These are phyloP conservation scores for Drosophila nigromelanica DNA, from an alignment of 1,140 invertebrate species.

Conservation along the genomic window DNA sequence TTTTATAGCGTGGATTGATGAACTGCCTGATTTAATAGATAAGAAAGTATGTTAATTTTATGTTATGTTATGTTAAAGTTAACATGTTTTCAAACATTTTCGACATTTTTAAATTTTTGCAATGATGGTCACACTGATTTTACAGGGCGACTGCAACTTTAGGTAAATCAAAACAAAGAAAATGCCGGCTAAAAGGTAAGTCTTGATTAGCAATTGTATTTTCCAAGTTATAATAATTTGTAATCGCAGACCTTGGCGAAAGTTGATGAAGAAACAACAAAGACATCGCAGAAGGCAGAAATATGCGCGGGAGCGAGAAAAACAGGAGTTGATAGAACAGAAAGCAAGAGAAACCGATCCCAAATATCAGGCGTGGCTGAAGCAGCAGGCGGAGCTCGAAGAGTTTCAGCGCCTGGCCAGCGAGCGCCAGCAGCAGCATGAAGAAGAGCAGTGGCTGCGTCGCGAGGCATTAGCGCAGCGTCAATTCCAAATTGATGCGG, in stretches of 20 bases:
- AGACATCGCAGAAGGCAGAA: slow-evolving; percentile 83
- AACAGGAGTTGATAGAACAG: slow-evolving; percentile 61
- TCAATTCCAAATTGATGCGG: slow-evolving; percentile 78
- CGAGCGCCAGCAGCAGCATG: slow-evolving; percentile 59
- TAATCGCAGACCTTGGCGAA: slow-evolving; percentile 78
- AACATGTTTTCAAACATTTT: not conserved
- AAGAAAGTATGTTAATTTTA: not conserved
- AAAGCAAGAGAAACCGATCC: slow-evolving; percentile 52
- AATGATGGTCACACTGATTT: not conserved
- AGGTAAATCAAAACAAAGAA: slow-evolving; percentile 3
- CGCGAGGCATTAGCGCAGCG: slow-evolving; percentile 81
- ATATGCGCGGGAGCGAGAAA: slow-evolving; percentile 76
- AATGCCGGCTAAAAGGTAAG: slow-evolving; percentile 42
- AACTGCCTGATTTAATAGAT: not conserved
- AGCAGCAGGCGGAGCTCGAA: slow-evolving; percentile 66
- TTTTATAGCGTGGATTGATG: too few relatives aligned
- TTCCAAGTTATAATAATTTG: not conserved
- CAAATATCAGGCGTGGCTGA: slow-evolving; percentile 70
- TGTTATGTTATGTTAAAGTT: not conserved
- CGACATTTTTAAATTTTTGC: not conserved
- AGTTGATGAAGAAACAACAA: slow-evolving; percentile 84
- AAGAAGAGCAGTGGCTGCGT: slow-evolving; percentile 80
- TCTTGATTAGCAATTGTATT: not conserved
- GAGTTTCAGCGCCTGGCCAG: slow-evolving; percentile 66
- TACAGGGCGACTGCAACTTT: slow-evolving; percentile 5